Base-by-base conservation (phyloP, 1,140 invertebrate genomes). In the Drosophila parabipectinata region DNA sequence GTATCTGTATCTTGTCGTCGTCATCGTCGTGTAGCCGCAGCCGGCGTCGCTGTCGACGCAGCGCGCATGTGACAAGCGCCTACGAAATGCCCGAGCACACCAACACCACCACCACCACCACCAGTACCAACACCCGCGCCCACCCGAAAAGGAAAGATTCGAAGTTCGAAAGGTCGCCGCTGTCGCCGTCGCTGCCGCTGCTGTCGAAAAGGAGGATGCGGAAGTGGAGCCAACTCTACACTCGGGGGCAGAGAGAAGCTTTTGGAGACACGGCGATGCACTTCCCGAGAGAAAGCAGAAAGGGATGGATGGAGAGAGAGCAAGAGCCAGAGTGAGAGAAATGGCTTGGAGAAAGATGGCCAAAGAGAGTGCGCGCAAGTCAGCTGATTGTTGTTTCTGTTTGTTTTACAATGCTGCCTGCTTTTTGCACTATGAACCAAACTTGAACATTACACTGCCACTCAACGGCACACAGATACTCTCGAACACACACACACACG, bases 371-470 rank as follows among this genome's bases (percentile, higher is more conserved):
- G 66, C 69, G 69, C 67, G 68, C 67, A 72, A 72, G 55, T 72
- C 67, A 71, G 67, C 67, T 71, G 67, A 71, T 71, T 71, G 67
- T 71, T 69, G 67, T 71, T 71, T 71, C 67, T 71, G 64, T 71
- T 69, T 71, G 67, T 71, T 69, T 71, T 69, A 71, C 66, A 69
- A 55, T 71, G 67, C 44, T 47, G 44, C 44, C 44, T 47, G 44
- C 64, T 71, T 71, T 71, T 71, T 71, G 67, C 64, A 71, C 64
- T 71, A 69, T 71, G 67, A 71, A 63, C 57, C 51, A 52, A 60
- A 60, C 57, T 60, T 60, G 57, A 60, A 67, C 63, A 67, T 67
- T 67, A 67, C 63, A 67, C 44, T 47, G 44, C 15, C 41, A 32
- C 45, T 48, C 45, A 48, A 10, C 6, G 10, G n/a, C 50, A 32